A percentile compares a stretch with the other conserved stretches of the same genome.
These are phyloP conservation scores for Eucidaris tribuloides DNA, from an alignment of 35 echinoderm and acorn worm species.

Conservation along the genomic window DNA sequence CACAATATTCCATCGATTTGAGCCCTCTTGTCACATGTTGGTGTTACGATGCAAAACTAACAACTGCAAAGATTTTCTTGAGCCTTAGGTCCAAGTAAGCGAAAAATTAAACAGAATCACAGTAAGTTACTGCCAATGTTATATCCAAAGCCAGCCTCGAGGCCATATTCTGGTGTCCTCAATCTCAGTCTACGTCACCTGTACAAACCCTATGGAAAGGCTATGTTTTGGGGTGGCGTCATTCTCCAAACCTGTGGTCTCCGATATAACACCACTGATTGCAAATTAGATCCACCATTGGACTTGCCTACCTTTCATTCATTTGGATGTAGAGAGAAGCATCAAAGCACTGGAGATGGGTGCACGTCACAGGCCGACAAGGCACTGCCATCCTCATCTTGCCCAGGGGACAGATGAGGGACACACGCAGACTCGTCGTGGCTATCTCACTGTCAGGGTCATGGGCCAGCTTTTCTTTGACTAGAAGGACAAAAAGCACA, in stretches of 20 bases:
- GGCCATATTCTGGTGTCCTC: too few species aligned
- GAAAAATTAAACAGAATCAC: not conserved
- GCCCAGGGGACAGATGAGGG: slow-evolving; percentile 87
- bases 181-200: too few species aligned
- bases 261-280: not conserved
- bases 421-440: slow-evolving; percentile 89
- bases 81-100: not conserved
- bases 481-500: slow-evolving; percentile 30
- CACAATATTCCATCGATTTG: too few species aligned
- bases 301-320: slow-evolving; percentile 86
- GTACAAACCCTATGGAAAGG: too few species aligned
- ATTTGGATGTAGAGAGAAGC: slow-evolving; percentile 86
- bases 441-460: slow-evolving; percentile 99
- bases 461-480: slow-evolving; percentile 93
- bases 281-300: not conserved
- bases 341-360: slow-evolving; percentile 98
- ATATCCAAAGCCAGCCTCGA: too few species aligned
- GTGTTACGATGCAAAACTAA: too few species aligned
- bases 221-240: too few species aligned
- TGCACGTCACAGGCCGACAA: slow-evolving; percentile 78
- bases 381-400: slow-evolving; percentile 92
- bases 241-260: too few species aligned
- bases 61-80: too few species aligned
- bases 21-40: too few species aligned
- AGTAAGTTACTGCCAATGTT: not conserved